Evolutionary conservation across 2,113 vertebrate species (phyloP), one percentile per base, ranked within the genome.

Genomic region (Nibea albiflora): DNA sequence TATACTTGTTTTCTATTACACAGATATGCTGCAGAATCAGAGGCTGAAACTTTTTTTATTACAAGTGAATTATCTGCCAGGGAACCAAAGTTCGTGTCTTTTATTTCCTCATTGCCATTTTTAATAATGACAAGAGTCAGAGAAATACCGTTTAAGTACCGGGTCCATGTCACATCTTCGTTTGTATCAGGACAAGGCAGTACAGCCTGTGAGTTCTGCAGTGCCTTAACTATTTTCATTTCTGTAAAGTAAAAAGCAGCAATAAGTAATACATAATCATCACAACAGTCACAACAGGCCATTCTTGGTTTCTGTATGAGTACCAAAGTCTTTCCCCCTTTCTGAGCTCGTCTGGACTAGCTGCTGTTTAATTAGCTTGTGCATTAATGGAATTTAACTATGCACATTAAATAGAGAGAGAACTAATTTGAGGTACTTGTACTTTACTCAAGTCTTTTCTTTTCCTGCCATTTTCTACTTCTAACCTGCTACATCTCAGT

Each of bases 151-250:
- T 4, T 0, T 1, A 0, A 7, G 12, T 2, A 0, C 22, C 71
- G 52, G 11, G 35, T 79, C 88, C 88, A 90, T 9, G 46, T 20
- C 0, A 81, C 66, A 0, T 62, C 6, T 35, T 52, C 50, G 0
- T 0, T 7, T 15, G 2, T n/a, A 3, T 20, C n/a, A 44, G 77
- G 65, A 76, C 88, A 90, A 14, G 11, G 42, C 7, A 90, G 70
- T 0, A 0, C 28, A 0, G 28, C 83, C 2, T 1, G 1, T 0
- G 10, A 0, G 16, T 8, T 12, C 47, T 42, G 16, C 52, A 0
- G 53, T 15, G 11, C 83, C 0, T 6, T 20, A 0, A 1, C 0
- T 3, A 0, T 0, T 1, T 1, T 1, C 0, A 0, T 0, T 0
- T 2, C 76, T 85, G 76, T 24, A 9, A 65, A 24, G n/a, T 17